phyloP scores from a whole-genome alignment of 1,140 invertebrate genomes.

The Neodiprion virginianus region DNA sequence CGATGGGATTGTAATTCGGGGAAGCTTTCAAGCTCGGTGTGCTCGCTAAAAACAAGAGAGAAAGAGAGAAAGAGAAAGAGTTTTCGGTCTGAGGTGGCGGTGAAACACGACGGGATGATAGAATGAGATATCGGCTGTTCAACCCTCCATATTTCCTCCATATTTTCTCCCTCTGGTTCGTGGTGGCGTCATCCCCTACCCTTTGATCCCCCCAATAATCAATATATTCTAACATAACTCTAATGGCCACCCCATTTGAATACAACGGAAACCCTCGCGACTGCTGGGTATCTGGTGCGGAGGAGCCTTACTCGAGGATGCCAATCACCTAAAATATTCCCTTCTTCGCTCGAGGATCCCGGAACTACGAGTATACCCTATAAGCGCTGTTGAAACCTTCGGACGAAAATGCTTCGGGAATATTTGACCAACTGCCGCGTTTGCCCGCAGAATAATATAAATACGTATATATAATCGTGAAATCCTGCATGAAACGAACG shows the following conservation, averaged over 20 bases:
- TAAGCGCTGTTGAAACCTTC: not conserved
- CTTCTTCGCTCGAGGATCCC: not conserved
- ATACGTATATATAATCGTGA: too few species aligned
- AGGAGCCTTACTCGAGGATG: conserved; percentile 48
- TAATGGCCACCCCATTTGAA: conserved; percentile 62
- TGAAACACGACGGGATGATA: conserved; percentile 14
- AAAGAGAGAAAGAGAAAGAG: not conserved
- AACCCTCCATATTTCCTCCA: conserved; percentile 49
- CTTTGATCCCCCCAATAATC: conserved; percentile 63
- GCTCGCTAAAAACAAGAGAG: conserved; percentile 4
- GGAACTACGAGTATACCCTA: not conserved
- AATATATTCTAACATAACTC: conserved; percentile 64
- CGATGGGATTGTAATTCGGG: not conserved
- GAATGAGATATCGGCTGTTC: conserved; percentile 39
- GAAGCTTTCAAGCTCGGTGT: not conserved
- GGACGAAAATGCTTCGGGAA: not conserved
- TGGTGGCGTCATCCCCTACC: conserved; percentile 49
- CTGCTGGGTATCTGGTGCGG: conserved; percentile 42
- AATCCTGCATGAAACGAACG: too few species aligned
- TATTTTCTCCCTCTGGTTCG: conserved; percentile 43
- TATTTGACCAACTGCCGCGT: not conserved
- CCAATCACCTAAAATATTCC: conserved; percentile 59
- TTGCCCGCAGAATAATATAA: too few species aligned
- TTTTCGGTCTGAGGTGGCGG: too few species aligned
- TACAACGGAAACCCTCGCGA: conserved; percentile 48